Conservation (phyloP, 2,797 vertebrate species). For the Sebastes vulpes region DNA sequence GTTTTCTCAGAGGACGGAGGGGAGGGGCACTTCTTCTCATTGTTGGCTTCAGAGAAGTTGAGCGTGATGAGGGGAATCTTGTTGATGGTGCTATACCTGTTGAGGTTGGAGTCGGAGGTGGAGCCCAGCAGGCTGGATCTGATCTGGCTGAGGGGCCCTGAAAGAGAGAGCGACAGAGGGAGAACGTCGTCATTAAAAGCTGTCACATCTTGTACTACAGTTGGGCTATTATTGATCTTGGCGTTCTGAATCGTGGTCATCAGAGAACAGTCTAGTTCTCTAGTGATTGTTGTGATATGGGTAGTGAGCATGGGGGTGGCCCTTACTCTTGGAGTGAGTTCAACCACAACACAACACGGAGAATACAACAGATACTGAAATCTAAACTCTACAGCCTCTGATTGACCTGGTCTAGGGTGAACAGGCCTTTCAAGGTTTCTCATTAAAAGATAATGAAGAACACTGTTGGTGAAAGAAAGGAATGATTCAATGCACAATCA, state of each 20-base stretch:
- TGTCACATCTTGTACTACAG: background rate
- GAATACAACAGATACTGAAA: conserved; percentile 59
- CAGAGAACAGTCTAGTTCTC: conserved; percentile 8
- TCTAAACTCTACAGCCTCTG: conserved; percentile 43
- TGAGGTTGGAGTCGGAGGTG: conserved; percentile 98
- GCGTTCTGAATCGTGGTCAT: conserved; percentile 6
- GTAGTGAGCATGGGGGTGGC: conserved; percentile 49
- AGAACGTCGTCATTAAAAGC: background rate
- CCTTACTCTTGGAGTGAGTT: conserved; percentile 45
- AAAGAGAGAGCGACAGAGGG: conserved; percentile 5
- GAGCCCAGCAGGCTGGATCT: conserved; percentile 97
- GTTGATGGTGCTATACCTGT: conserved; percentile 99
- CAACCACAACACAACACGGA: conserved; percentile 62
- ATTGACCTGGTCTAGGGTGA: conserved; percentile 42
- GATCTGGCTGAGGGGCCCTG: conserved; percentile 98
- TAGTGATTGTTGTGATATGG: conserved; percentile 41
- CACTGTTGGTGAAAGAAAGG: conserved; percentile 46
- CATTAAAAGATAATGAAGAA: conserved; percentile 71
- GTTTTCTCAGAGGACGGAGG: conserved; percentile 97
- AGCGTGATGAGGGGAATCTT: conserved; percentile 98
- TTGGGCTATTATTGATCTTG: background rate
- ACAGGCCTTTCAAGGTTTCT: conserved; percentile 57
- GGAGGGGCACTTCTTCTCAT: conserved; percentile 94
- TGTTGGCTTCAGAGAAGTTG: conserved; percentile 97
- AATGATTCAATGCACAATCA: conserved; percentile 44